Evolutionary conservation across 2,888 invertebrate genomes (phyloP), one percentile per base, ranked within the genome.

Genomic region (Portevinia maculata): DNA sequence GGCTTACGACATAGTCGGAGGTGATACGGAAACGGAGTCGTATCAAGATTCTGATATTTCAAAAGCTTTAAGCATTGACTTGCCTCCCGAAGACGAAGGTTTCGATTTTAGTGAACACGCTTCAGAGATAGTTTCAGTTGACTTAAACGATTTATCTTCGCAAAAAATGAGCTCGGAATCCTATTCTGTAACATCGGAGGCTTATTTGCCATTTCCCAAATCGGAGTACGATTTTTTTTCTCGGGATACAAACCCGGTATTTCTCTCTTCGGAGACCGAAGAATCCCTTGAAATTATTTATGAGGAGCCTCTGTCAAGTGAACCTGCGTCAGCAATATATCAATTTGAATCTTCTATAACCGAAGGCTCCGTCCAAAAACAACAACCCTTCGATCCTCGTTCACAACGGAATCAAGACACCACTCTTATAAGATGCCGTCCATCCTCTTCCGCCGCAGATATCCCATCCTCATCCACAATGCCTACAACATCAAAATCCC

Each of bases 391-490:
- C 0, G 59, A 11, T 1, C 13, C 41, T 0, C 15, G 24, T 3
- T 44, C 37, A 9, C 28, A 57, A 3, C 37, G 21, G 11, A 11
- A 32, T 24, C 24, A 2, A 5, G 24, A 24, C 24, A 24, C 24
- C 1, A 19, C n/a, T 39, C 39, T 8, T 53, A 48, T 13, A 52
- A 60, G 1, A 9, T 65, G 59, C 53, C 76, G 53, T 60, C 59
- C 81, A 55, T 65, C 65, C 9, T 76, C 81, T 1, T 70, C 75
- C 3, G 59, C 79, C 5, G 67, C 69, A 13, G 52, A 70, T n/a
- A 9, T 48, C 13, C 48, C 73, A 52, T 19, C 70, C 28, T 37
- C 48, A 15, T 44, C 76, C 2, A 34, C 74, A 32, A 52, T 39
- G 17, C 70, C 75, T 11, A 24, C 44, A 4, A 8, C 1, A 7